Evolutionary conservation across 2,888 invertebrate genomes (phyloP), one percentile per base, ranked within the genome.

Genomic region (Patella pellucida): DNA sequence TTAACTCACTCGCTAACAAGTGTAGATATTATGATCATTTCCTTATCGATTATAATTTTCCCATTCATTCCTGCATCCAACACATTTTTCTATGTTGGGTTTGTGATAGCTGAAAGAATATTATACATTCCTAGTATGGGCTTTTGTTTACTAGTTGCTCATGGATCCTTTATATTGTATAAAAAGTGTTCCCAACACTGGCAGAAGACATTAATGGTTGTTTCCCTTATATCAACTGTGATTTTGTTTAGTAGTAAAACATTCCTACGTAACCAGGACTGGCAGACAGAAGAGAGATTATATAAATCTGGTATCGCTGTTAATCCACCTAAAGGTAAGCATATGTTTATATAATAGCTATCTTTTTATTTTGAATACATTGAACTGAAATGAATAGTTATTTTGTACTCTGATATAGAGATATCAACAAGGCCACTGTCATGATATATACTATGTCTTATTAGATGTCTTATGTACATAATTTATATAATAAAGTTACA

Each of bases 31-130:
- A 77, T 87, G 31, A 83, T 88, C 70, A 76, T 90, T 56, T 85
- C 88, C 1, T 89, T 95, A 83, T 92, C 95, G 91, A 94, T 98
- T 89, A 93, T 97, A 89, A 94, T 95, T 83, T 93, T 98, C 85
- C 97, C 98, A 79, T 98, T 98, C 92, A 93, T 98, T 88, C 98
- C 98, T 81, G 98, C 98, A 81, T 95, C 96, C 86, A 99, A 99
- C 93, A 92, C 98, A 86, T 95, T 98, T 92, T 97, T 98, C 93
- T 98, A 98, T 92, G 98, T 99, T 78, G 99, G 99, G 72, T 99
- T 99, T 92, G 98, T 99, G 84, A 95, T 98, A 75, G 99, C 98
- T 78, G 99, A 99, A 92, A 94, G 98, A 82, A 95, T 98, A 83
- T 93, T 99, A 82, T 99, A 98, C 92, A 94, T 98, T 91, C 98